A percentile compares a stretch with the other conserved stretches of the same genome.
Evolutionary conservation across 2,113 vertebrate species (phyloP).

Genomic region (Ceratotherium simum): DNA sequence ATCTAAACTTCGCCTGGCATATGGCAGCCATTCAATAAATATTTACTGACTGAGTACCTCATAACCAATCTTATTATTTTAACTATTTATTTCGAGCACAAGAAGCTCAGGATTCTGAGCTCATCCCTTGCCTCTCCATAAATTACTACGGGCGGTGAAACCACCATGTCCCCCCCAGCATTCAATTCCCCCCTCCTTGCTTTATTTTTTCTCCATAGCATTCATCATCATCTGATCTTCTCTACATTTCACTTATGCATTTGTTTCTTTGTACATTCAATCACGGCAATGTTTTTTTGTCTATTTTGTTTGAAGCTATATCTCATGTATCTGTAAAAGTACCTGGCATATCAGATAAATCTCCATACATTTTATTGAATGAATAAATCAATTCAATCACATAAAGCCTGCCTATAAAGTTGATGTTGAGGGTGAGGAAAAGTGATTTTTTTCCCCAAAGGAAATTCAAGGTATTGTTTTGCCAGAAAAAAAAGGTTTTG

Average conservation of each 20-base stretch:
- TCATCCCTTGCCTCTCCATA: background rate
- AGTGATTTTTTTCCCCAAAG: background rate
- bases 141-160: background rate
- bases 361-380: background rate
- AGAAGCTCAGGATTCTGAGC: background rate
- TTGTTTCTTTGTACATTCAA: background rate
- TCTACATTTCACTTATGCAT: background rate
- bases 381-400: background rate
- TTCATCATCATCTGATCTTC: background rate
- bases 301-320: background rate
- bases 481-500: background rate
- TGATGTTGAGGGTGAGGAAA: background rate
- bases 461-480: background rate
- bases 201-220: background rate
- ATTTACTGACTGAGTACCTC: background rate
- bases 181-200: background rate
- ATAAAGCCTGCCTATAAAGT: background rate
- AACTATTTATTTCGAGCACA: background rate
- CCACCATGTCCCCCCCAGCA: fast-evolving
- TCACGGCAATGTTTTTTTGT: background rate
- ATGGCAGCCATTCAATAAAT: background rate
- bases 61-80: background rate
- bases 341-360: background rate
- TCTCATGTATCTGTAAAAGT: background rate
- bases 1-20: background rate